A percentile compares a stretch with the other conserved stretches of the same genome.
These are phyloP conservation scores for Callospermophilus lateralis DNA, from an alignment of 2,113 vertebrate species.

Conservation along the genomic window DNA sequence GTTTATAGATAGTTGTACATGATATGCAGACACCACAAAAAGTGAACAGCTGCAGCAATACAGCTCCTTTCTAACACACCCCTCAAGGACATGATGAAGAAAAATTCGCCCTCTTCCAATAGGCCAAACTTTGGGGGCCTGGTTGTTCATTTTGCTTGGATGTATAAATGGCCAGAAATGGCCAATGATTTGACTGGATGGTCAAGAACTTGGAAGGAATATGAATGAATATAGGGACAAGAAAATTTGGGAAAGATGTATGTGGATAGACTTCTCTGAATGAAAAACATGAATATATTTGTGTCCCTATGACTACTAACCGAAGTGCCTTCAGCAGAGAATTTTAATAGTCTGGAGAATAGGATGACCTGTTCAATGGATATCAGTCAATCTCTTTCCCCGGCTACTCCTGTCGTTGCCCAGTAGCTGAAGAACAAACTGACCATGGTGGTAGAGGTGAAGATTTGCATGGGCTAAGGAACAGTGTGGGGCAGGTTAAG, in stretches of 20 bases:
- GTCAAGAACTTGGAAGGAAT: background rate
- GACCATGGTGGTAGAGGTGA: background rate
- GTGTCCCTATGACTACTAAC: background rate
- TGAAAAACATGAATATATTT: background rate
- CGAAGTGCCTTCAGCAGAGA: background rate
- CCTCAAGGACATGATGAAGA: background rate
- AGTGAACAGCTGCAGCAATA: background rate
- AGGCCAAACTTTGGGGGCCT: background rate
- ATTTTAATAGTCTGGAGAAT: background rate
- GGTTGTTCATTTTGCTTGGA: background rate
- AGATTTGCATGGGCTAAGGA: background rate
- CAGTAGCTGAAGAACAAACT: background rate
- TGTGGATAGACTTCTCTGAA: background rate
- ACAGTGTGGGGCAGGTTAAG: too few species aligned
- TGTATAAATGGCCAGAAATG: background rate
- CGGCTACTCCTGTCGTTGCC: too few species aligned
- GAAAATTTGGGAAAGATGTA: background rate
- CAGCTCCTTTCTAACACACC: background rate
- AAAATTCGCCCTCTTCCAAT: background rate
- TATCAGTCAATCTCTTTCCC: background rate
- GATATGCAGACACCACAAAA: background rate
- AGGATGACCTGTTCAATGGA: background rate
- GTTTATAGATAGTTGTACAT: background rate
- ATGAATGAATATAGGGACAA: background rate
- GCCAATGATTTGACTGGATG: background rate